Evolutionary conservation across 2,797 vertebrate species (phyloP), one percentile per base, ranked within the genome.

Genomic region (Sarcophilus harrisii): DNA sequence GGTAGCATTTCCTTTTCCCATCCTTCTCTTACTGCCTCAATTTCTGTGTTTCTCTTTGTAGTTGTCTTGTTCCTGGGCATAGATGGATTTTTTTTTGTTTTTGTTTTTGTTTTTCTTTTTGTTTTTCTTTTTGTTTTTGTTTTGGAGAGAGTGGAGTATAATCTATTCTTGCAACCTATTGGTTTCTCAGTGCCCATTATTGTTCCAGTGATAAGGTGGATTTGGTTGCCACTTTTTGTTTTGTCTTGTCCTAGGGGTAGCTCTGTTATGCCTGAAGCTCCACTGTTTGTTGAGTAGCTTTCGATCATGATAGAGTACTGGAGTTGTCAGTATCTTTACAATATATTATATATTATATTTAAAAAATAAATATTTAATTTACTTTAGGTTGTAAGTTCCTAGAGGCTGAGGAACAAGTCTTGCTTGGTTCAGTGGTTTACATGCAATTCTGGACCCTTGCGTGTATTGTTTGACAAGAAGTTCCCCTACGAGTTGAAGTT

Each of bases 401-500:
- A 27, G 27, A 93, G 92, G 55, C 30, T 2, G 21, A 49, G 90
- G 45, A 49, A 59, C 52, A 81, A 90, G 52, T 30, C 62, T 95
- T 90, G 96, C 81, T 95, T 90, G 96, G 73, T 90, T 18, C 12
- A 30, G 27, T 95, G 95, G 94, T 66, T 66, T 87, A 89, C 49
- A 28, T 0, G 54, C 55, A 45, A 90, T 93, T 81, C 55, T 59
- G 90, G 90, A 90, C 93, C 60, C 92, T 94, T 95, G 92, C 66
- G 90, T 55, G 57, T n/a, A 73, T 81, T 45, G 49, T 45, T 66
- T 21, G 91, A 90, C 59, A 73, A 49, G 60, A 32, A 91, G 60
- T 49, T 91, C 90, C 18, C 66, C 91, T 38, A 21, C 21, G n/a
- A 21, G 12, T 49, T 93, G 90, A 94, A 9, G 30, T 38, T 59